Conservation (phyloP, 2,888 invertebrate genomes). For the Caenorhabditis sp. region DNA sequence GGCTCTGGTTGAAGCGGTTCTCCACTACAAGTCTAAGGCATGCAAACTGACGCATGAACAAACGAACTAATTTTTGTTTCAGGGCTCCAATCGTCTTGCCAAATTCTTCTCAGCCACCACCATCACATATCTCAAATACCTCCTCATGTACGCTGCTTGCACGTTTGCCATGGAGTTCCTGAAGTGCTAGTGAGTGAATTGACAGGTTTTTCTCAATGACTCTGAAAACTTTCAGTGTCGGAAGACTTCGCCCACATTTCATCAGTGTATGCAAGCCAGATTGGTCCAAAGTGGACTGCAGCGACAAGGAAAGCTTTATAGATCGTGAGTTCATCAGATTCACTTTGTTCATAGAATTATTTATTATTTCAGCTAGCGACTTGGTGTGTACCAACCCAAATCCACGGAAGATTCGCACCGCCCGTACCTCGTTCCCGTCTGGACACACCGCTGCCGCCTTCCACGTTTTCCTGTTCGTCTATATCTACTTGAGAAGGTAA, state of each 20-base stretch:
- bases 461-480: slow-evolving; percentile 77
- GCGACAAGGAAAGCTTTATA: slow-evolving; percentile 71
- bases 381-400: slow-evolving; percentile 70
- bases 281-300: slow-evolving; percentile 75
- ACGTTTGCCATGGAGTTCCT: slow-evolving; percentile 74
- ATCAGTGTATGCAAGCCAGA: slow-evolving; percentile 91
- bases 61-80: no score
- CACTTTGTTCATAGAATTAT: not conserved
- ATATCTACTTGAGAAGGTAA: slow-evolving; percentile 75
- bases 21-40: slow-evolving; percentile 68
- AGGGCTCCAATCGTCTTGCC: slow-evolving; percentile 70
- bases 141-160: slow-evolving; percentile 73
- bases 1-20: slow-evolving; percentile 69
- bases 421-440: slow-evolving; percentile 82
- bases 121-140: slow-evolving; percentile 78
- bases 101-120: slow-evolving; percentile 76
- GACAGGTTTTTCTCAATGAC: no score
- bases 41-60: not conserved
- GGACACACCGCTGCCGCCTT: slow-evolving; percentile 82
- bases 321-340: slow-evolving; percentile 43
- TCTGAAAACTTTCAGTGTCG: slow-evolving; percentile 86
- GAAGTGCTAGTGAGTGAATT: slow-evolving; percentile 62
- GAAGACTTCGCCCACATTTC: slow-evolving; percentile 95
- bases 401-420: slow-evolving; percentile 73
- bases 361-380: slow-evolving; percentile 64